phyloP scores from a whole-genome alignment of 2,113 vertebrate species.

The Oncorhynchus gorbuscha region DNA sequence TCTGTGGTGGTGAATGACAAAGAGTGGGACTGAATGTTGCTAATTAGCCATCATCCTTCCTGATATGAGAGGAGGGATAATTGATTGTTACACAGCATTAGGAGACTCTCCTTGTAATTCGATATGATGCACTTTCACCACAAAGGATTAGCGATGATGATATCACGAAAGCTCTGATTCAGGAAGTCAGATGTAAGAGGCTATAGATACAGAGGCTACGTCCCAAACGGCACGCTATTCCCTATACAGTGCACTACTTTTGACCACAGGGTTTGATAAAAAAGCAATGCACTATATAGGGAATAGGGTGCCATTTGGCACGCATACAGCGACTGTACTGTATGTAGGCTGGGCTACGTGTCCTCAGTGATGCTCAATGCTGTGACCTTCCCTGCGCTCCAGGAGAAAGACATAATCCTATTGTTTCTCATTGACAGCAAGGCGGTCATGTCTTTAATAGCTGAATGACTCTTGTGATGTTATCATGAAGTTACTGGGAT shows the following conservation, averaged over 20 bases:
- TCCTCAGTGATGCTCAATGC: not conserved
- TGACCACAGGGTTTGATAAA: not conserved
- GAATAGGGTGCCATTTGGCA: too few species aligned
- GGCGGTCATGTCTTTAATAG: too few species aligned
- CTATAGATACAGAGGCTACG: not conserved
- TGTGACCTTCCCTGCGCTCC: not conserved
- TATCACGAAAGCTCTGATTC: not conserved
- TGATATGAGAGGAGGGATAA: constrained; percentile 20
- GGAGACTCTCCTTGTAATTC: constrained; percentile 28
- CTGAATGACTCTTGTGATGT: not conserved
- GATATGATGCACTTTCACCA: not conserved
- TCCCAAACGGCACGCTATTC: too few species aligned
- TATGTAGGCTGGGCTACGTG: not conserved
- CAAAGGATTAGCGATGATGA: constrained; percentile 30
- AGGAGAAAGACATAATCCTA: not conserved
- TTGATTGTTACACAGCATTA: constrained; percentile 57
- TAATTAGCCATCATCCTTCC: constrained; percentile 2
- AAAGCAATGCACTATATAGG: too few species aligned
- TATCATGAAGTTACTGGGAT: not conserved
- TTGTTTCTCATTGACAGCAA: not conserved
- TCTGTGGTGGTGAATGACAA: not conserved
- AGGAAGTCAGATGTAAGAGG: constrained; percentile 28
- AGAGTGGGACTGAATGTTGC: not conserved
- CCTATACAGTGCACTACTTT: too few species aligned
- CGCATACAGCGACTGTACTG: not conserved